Conservation (phyloP, 1,140 invertebrate species). For the Spodoptera litura region DNA sequence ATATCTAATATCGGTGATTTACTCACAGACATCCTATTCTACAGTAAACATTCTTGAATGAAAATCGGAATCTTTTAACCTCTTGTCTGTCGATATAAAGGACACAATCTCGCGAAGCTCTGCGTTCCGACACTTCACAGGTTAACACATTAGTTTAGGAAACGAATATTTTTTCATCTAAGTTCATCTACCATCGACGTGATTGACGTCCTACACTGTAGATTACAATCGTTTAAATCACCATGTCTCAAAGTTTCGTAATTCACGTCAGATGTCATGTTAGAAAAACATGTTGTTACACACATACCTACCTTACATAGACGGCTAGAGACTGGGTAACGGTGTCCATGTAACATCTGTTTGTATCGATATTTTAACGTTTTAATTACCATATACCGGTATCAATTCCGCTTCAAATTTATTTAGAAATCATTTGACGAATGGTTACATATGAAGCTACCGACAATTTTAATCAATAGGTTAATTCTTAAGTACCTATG, state of each 20-base stretch:
- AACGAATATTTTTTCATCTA: not conserved
- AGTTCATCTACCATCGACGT: not conserved
- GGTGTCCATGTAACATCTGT: slow-evolving; percentile 7
- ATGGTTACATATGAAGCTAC: not conserved
- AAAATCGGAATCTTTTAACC: too few species aligned
- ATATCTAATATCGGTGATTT: too few species aligned
- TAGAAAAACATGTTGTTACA: not conserved
- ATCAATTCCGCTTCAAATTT: slow-evolving; percentile 8
- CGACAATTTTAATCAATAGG: too few species aligned
- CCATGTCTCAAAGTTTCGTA: not conserved
- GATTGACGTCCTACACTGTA: not conserved
- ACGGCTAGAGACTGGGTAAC: slow-evolving; percentile 3
- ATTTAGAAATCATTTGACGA: slow-evolving; percentile 11
- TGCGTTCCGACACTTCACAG: too few species aligned
- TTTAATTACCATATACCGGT: slow-evolving; percentile 21
- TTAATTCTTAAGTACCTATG: too few species aligned
- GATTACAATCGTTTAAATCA: slow-evolving; percentile 28
- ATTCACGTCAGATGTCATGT: slow-evolving; percentile 29
- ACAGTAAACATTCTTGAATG: too few species aligned
- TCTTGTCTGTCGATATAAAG: too few species aligned
- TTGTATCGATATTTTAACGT: slow-evolving; percentile 11
- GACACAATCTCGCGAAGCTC: too few species aligned
- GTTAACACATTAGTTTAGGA: not conserved
- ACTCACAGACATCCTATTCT: too few species aligned
- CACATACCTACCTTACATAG: not conserved